Evolutionary conservation across 2,113 vertebrate species (phyloP).

Genomic region (Brevimyrus niger): DNA sequence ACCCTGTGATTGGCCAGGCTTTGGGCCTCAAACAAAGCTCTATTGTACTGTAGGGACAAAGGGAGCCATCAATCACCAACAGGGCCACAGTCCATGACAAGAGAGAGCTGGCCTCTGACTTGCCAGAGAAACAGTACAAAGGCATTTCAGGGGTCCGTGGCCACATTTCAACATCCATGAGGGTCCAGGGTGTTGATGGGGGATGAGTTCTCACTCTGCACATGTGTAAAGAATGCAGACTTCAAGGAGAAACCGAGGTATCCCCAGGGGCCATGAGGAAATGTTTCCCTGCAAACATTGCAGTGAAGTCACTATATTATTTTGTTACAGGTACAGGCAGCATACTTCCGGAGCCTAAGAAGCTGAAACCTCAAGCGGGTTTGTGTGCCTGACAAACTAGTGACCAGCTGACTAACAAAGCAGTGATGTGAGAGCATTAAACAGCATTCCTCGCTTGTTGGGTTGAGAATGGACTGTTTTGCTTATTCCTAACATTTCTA

Average conservation of each 20-base stretch:
- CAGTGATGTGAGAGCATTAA: not conserved
- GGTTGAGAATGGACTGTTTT: not conserved
- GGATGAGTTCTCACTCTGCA: not conserved
- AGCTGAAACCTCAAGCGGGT: not conserved
- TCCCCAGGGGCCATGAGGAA: not conserved
- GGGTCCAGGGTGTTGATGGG: not conserved
- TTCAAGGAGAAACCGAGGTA: not conserved
- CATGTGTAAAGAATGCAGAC: not conserved
- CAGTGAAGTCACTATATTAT: not conserved
- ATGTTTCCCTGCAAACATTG: not conserved
- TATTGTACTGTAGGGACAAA: constrained; percentile 19
- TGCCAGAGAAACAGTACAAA: not conserved
- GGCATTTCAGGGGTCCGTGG: not conserved
- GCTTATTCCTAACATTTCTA: not conserved
- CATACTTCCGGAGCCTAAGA: not conserved
- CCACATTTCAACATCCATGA: constrained; percentile 12
- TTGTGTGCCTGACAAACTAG: not conserved
- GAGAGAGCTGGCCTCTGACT: not conserved
- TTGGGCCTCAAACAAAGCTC: not conserved
- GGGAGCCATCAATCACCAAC: constrained; percentile 8
- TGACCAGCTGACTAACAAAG: not conserved
- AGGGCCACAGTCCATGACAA: not conserved
- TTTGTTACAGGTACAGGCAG: not conserved
- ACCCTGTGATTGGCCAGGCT: not conserved
- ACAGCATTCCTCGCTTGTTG: not conserved